These are phyloP conservation scores for Pygocentrus nattereri DNA, from an alignment of 2,797 vertebrate genomes.

Conservation along the genomic window DNA sequence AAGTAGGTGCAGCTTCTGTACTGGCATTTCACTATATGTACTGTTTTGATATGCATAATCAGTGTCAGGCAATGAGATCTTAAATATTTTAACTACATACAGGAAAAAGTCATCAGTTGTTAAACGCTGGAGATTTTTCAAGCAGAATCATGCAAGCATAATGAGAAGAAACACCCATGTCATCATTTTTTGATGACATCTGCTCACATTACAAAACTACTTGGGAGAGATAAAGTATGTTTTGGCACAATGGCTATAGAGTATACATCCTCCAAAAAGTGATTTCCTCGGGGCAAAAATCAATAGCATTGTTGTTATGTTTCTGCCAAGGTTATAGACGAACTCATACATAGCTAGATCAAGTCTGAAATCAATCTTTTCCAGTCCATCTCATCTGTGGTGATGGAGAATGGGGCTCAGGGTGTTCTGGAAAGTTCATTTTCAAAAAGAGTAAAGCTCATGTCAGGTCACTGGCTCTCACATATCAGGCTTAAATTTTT, in stretches of 20 bases:
- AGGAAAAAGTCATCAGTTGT: neutral
- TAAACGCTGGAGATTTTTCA: neutral
- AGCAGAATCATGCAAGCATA: slow-evolving; percentile 13
- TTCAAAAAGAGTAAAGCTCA: slow-evolving; percentile 58
- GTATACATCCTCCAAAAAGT: slow-evolving; percentile 69
- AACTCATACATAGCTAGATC: slow-evolving; percentile 73
- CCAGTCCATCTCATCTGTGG: slow-evolving; percentile 72
- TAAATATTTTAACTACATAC: no score
- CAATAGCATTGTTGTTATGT: slow-evolving; percentile 76
- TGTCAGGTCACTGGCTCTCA: slow-evolving; percentile 54
- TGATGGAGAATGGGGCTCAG: slow-evolving; percentile 69
- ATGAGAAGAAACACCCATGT: neutral
- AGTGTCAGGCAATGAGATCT: neutral
- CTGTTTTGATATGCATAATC: neutral
- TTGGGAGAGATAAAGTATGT: slow-evolving; percentile 73
- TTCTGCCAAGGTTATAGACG: slow-evolving; percentile 76
- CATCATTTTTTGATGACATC: neutral
- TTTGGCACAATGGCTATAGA: slow-evolving; percentile 71
- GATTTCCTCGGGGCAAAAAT: slow-evolving; percentile 74
- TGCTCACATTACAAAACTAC: slow-evolving; percentile 68
- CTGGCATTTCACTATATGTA: no score
- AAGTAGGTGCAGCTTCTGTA: no score
- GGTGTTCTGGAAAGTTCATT: slow-evolving; percentile 63
- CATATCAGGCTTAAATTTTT: neutral
- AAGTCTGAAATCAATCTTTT: slow-evolving; percentile 79